Evolutionary conservation across 2,797 vertebrate genomes (phyloP).

Genomic region (Dromococcyx pavoninus): DNA sequence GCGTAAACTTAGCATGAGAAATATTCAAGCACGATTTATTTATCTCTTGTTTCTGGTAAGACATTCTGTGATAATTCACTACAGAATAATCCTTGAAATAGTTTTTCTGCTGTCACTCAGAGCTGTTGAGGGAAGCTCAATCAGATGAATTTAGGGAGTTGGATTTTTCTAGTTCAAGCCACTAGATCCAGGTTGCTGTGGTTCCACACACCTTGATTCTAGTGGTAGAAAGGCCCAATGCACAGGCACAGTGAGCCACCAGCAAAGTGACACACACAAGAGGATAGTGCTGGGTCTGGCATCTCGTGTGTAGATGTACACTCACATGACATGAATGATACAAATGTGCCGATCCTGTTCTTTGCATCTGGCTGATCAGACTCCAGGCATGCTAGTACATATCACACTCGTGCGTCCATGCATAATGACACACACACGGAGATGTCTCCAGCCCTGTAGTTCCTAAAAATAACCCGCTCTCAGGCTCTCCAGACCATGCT

Average conservation of each 20-base stretch:
- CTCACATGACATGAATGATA: fast-evolving
- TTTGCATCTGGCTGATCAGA: not conserved
- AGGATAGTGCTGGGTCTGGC: not conserved
- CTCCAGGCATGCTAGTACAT: not conserved
- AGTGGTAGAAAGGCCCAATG: not conserved
- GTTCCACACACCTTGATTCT: fast-evolving
- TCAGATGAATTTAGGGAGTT: not conserved
- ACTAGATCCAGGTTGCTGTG: not conserved
- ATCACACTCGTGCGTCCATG: not conserved
- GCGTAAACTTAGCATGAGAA: not conserved
- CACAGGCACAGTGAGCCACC: not conserved
- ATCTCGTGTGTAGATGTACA: not conserved
- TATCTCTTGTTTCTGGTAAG: not conserved
- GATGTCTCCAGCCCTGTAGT: not conserved
- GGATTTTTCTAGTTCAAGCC: not conserved
- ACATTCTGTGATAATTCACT: not conserved
- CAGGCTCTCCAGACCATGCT: not conserved
- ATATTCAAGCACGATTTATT: not conserved
- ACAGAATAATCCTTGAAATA: not conserved
- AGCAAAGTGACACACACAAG: not conserved
- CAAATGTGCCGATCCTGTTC: not conserved
- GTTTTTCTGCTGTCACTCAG: not conserved
- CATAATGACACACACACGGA: no score
- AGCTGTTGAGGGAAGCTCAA: not conserved
- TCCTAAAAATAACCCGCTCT: not conserved